Evolutionary conservation across 2,113 vertebrate species (phyloP).

Genomic region (Myotis yumanensis): DNA sequence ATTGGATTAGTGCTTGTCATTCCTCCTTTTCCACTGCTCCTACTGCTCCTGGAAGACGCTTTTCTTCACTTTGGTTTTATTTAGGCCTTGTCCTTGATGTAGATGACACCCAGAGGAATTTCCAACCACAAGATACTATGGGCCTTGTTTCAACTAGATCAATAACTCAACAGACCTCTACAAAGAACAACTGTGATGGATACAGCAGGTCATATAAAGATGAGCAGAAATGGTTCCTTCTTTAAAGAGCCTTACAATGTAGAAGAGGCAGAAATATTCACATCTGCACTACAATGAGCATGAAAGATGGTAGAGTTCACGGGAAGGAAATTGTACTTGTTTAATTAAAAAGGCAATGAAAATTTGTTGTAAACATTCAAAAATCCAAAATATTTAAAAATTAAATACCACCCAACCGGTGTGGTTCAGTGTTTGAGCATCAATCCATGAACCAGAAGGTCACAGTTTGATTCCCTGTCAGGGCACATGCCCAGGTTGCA

Average conservation of each 20-base stretch:
- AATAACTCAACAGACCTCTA: not conserved
- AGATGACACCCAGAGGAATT: not conserved
- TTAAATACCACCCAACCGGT: not conserved
- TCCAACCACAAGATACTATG: not conserved
- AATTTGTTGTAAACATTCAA: not conserved
- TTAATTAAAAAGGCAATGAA: not conserved
- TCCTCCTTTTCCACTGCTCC: not conserved
- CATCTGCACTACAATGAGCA: not conserved
- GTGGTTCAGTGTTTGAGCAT: no score
- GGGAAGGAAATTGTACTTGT: not conserved
- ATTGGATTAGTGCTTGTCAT: not conserved
- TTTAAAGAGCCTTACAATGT: not conserved
- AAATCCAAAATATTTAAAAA: constrained; percentile 14
- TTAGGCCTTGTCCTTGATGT: not conserved
- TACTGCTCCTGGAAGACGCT: not conserved
- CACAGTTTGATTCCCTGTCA: no score
- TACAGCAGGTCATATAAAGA: not conserved
- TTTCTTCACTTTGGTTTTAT: not conserved
- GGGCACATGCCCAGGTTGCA: no score
- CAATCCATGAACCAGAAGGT: no score
- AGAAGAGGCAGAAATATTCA: not conserved
- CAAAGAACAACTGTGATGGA: not conserved
- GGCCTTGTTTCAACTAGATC: not conserved
- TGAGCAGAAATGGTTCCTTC: not conserved
- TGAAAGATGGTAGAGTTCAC: not conserved